These are phyloP conservation scores for Thripadectes ignobilis DNA, from an alignment of 2,797 vertebrate species.

Conservation along the genomic window DNA sequence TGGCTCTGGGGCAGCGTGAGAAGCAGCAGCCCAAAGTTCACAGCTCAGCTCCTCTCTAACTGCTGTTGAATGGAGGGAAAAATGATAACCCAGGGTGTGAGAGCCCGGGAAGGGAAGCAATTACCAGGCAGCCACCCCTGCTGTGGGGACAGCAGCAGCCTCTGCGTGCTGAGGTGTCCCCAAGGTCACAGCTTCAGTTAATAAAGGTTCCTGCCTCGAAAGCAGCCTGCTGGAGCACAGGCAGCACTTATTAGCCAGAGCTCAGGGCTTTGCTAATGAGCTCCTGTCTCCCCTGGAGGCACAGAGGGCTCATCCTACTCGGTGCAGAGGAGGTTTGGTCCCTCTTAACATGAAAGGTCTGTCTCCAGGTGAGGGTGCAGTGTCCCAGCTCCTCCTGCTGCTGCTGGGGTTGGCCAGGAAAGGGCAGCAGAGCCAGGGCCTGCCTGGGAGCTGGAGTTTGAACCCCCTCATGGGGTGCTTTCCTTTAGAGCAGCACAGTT, in stretches of 20 bases:
- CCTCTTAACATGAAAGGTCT: background rate
- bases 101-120: background rate
- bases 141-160: background rate
- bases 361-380: background rate
- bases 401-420: background rate
- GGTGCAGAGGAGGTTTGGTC: background rate
- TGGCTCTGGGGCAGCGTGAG: accelerated
- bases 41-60: background rate
- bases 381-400: background rate
- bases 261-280: constrained; percentile 2
- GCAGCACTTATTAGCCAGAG: background rate
- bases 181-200: background rate
- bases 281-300: background rate
- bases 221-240: background rate
- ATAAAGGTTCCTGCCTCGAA: background rate
- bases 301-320: background rate
- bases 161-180: background rate
- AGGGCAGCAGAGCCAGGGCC: background rate
- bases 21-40: background rate
- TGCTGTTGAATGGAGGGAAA: background rate
- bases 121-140: background rate
- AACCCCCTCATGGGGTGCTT: accelerated
- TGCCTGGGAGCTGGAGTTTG: background rate
- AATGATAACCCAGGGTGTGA: background rate
- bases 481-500: background rate